Conservation (phyloP, 2,113 vertebrate species). For the Numenius arquata region DNA sequence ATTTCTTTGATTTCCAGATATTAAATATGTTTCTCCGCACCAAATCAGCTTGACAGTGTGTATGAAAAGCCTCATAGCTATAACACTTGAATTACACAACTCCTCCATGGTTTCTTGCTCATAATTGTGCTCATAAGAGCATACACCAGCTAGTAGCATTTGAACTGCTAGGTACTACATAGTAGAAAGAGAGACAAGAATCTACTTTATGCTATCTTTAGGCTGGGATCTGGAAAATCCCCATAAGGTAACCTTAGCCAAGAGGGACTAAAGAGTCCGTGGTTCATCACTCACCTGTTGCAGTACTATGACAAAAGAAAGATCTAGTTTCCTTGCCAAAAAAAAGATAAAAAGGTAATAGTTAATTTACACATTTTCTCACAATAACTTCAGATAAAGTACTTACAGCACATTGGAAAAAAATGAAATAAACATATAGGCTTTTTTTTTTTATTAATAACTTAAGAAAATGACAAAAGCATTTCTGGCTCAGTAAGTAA, state of each 20-base stretch:
- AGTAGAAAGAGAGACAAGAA: not conserved
- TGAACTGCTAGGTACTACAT: not conserved
- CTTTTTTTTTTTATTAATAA: not conserved
- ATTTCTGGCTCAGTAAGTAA: not conserved
- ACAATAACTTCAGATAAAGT: not conserved
- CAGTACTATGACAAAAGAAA: not conserved
- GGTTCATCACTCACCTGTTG: not conserved
- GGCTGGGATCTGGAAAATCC: not conserved
- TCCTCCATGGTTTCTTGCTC: not conserved
- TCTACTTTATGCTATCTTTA: not conserved
- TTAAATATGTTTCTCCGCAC: fast-evolving
- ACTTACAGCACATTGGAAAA: not conserved
- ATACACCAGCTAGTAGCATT: not conserved
- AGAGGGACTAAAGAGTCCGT: not conserved
- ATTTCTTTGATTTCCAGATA: not conserved
- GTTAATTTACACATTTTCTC: not conserved
- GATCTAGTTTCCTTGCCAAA: too few relatives aligned
- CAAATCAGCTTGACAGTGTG: not conserved
- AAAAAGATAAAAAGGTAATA: not conserved
- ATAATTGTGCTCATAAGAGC: not conserved
- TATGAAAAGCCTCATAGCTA: not conserved
- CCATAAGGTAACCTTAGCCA: not conserved
- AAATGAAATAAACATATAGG: not conserved
- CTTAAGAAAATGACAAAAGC: not conserved
- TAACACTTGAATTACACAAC: not conserved